Evolutionary conservation across 30 jellyfish, hydroid and myxozoan genomes (phyloP).

Genomic region (Euphysa ruthae): DNA sequence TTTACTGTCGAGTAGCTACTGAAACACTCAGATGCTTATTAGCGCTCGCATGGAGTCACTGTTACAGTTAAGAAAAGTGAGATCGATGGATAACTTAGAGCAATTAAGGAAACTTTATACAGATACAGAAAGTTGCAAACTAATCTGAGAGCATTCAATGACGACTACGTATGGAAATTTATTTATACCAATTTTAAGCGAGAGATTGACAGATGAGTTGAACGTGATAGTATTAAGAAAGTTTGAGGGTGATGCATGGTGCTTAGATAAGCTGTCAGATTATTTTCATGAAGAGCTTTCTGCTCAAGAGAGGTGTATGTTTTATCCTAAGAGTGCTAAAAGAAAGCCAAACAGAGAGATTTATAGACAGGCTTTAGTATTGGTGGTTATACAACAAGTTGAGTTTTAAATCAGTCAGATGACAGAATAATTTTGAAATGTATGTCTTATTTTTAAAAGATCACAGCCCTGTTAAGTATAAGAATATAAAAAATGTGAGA

Average conservation of each 20-base stretch:
- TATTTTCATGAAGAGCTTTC: background rate
- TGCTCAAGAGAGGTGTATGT: background rate
- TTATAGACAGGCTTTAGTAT: no score
- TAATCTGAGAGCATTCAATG: background rate
- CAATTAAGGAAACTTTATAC: slow-evolving; percentile 5
- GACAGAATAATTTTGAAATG: no score
- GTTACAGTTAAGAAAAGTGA: background rate
- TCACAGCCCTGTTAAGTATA: no score
- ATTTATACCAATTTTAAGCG: background rate
- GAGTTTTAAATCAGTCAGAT: no score
- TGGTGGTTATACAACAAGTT: no score
- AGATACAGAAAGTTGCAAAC: slow-evolving; percentile 4
- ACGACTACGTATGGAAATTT: background rate
- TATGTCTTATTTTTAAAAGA: no score
- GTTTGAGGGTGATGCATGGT: slow-evolving; percentile 7
- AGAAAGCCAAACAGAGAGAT: no score
- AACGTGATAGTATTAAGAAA: background rate
- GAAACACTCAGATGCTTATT: slow-evolving; percentile 4
- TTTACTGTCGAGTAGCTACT: no score
- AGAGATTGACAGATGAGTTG: slow-evolving; percentile 17
- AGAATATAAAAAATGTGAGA: no score
- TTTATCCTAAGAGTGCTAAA: no score
- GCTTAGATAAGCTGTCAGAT: slow-evolving; percentile 2
- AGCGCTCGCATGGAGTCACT: slow-evolving; percentile 16
- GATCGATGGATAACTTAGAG: slow-evolving; percentile 1